Base-by-base conservation (phyloP, 2,113 vertebrate genomes). In the Silurus asotus region DNA sequence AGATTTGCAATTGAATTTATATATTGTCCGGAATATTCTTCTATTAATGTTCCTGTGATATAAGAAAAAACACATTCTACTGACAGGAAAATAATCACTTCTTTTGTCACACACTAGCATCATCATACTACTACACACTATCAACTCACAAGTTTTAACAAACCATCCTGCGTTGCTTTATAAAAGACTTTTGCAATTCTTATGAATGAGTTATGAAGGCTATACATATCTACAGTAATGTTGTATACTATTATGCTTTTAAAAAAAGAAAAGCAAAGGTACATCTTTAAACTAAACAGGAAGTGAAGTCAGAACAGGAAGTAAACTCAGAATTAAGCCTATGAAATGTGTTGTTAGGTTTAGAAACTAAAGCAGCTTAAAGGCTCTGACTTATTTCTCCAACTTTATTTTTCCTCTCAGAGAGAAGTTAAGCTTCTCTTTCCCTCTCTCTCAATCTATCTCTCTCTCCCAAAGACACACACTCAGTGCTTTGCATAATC, bases 371-470 rank as follows among this genome's bases (percentile, higher is more conserved):
- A 88, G 89, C 86, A 84, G 92, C 90, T 91, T 90, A 90, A 79
- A 92, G 89, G 87, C 89, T 88, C 89, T 89, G 89, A 88, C 86
- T 89, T 89, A 55, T 77, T 37, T 37, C 37, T 37, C 37, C 51
- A 53, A 56, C 74, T 69, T 64, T 28, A 28, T 86, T 80, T 74
- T 14, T 81, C 45, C 89, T 69, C 87, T 85, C 87, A 87, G 87
- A 76, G 61, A 53, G 86, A 87, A 89, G 90, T 85, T 91, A 93
- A 93, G 91, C 91, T 89, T 93, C 91, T 93, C 91, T 92, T n/a
- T 25, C 65, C 25, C 0, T 14, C 37, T 37, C 37, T 2, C 37
- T 37, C 37, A 37, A 1, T 37, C 64, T 25, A n/a, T 14, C 0
- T 14, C 37, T 37, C 37, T 37, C 37, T 37, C 37, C 37, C 37